Conservation (phyloP, 2,113 vertebrate genomes). For the Electrona antarctica region DNA sequence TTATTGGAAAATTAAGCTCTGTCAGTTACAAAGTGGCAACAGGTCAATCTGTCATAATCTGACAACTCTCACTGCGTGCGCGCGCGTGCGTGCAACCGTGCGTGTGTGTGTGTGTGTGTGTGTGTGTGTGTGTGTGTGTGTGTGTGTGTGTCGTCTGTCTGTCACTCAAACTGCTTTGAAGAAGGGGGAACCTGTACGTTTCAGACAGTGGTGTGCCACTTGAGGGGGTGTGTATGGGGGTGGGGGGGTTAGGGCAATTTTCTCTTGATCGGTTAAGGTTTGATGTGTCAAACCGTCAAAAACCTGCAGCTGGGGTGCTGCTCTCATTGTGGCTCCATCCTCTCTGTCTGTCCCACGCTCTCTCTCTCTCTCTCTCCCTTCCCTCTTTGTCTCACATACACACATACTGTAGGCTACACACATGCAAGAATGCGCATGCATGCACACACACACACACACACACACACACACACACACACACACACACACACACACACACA, state of each 20-base stretch:
- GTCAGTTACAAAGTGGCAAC: too few relatives aligned
- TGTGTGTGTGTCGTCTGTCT: neutral
- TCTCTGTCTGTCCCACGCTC: neutral
- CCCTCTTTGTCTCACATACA: neutral
- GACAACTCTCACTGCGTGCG: too few relatives aligned
- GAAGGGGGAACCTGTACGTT: too few relatives aligned
- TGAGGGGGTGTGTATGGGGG: neutral
- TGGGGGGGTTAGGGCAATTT: conserved; percentile 41
- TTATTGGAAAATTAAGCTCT: too few relatives aligned
- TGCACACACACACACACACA: conserved; percentile 14
- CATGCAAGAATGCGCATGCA: neutral
- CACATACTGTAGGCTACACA: neutral
- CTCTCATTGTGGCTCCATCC: neutral
- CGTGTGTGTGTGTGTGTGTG: conserved; percentile 1
- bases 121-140: conserved; percentile 4
- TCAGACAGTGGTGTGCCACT: neutral
- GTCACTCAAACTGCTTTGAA: neutral
- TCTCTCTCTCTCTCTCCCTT: neutral
- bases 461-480: neutral
- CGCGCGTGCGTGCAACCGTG: neutral
- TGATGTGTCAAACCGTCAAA: conserved; percentile 55
- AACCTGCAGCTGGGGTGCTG: conserved; percentile 14
- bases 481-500: neutral
- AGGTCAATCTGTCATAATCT: too few relatives aligned
- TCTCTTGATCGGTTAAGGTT: conserved; percentile 44